Percentiles rank a stretch among this genome's conserved stretches.
Conservation (phyloP, 2,797 vertebrate species). For the Otolemur crassicaudatus region DNA sequence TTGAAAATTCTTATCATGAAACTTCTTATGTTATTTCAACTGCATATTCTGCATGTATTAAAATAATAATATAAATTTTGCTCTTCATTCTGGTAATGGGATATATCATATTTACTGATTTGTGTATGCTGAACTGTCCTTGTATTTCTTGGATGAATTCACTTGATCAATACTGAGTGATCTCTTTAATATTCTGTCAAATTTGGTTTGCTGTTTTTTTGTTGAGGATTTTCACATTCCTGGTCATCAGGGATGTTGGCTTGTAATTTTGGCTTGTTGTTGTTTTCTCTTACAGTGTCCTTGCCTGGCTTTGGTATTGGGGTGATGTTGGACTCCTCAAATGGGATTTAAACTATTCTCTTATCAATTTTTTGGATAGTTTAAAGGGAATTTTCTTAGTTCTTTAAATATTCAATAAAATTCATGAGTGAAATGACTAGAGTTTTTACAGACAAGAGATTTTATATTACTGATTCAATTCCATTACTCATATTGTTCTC, state of each 20-base stretch:
- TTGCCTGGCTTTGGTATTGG: background rate
- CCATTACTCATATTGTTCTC: background rate
- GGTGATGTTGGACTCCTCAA: background rate
- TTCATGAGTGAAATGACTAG: background rate
- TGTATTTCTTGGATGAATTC: background rate
- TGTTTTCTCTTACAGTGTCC: background rate
- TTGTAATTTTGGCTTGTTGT: background rate
- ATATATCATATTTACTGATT: background rate
- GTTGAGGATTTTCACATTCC: background rate
- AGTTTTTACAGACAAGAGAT: background rate
- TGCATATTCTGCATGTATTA: background rate
- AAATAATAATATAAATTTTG: background rate
- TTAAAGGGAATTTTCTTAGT: background rate
- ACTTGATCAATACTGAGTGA: background rate
- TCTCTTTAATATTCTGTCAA: background rate
- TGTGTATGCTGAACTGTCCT: background rate
- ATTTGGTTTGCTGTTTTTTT: background rate
- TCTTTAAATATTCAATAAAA: background rate
- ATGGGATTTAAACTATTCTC: background rate
- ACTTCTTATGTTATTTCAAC: background rate
- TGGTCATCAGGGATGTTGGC: background rate
- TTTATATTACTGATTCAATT: background rate
- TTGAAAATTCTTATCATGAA: background rate
- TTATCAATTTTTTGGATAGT: background rate
- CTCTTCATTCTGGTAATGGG: background rate